phyloP scores from a whole-genome alignment of 2,888 invertebrate species.

The Catotricha subobsoleta region DNA sequence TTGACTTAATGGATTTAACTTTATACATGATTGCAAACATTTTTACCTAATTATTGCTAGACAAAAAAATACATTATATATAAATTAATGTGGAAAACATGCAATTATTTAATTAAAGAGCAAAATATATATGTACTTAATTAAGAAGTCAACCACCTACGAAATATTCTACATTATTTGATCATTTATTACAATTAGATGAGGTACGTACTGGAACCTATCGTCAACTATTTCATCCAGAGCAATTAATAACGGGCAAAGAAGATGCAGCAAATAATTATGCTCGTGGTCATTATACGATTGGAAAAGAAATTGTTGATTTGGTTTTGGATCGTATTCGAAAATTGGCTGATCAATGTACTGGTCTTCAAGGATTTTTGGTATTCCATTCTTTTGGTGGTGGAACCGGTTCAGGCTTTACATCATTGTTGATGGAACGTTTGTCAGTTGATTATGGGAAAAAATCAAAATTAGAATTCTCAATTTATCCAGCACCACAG shows the following conservation, averaged over 20 bases:
- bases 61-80: no score
- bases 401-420: constrained; percentile 85
- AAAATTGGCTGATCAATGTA: constrained; percentile 72
- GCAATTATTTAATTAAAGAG: no score
- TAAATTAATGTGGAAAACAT: no score
- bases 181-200: constrained; percentile 38
- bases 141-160: no score
- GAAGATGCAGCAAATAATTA: constrained; percentile 91
- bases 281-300: constrained; percentile 85
- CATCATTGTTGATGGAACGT: constrained; percentile 80
- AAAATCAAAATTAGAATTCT: constrained; percentile 84
- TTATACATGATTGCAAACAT: no score
- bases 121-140: no score
- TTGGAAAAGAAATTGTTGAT: constrained; percentile 79
- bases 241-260: constrained; percentile 81
- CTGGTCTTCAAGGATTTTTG: constrained; percentile 71
- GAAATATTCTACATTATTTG: no score
- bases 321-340: constrained; percentile 64
- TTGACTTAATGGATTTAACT: no score
- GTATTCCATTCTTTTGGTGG: constrained; percentile 86
- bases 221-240: constrained; percentile 72
- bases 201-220: constrained; percentile 72
- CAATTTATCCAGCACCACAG: constrained; percentile 88
- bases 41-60: no score
- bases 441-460: constrained; percentile 85